Evolutionary conservation across 2,113 vertebrate species (phyloP).

Genomic region (Anarhynchus alexandrinus): DNA sequence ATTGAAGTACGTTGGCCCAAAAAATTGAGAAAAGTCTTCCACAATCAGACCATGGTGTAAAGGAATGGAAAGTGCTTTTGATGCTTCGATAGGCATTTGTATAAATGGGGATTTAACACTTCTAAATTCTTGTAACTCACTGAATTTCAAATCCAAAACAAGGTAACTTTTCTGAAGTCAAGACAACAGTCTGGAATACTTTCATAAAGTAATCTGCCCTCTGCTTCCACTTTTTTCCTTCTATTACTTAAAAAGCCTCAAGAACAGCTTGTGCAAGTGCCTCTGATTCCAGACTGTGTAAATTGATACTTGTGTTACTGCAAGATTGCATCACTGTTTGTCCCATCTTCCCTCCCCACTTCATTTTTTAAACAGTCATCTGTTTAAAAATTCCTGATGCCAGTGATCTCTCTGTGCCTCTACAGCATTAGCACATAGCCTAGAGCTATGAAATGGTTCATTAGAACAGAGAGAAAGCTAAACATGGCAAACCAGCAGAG

Average conservation of each 20-base stretch:
- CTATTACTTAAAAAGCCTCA: not conserved
- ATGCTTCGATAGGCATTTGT: not conserved
- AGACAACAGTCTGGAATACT: not conserved
- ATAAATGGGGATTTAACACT: not conserved
- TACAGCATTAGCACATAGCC: not conserved
- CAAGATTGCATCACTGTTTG: not conserved
- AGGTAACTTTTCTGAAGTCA: not conserved
- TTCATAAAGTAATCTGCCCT: not conserved
- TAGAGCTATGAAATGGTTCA: not conserved
- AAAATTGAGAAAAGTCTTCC: not conserved
- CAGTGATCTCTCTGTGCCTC: not conserved
- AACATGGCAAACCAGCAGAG: not conserved
- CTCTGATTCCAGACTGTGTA: not conserved
- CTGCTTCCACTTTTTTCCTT: not conserved
- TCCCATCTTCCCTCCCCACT: not conserved
- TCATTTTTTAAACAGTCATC: slow-evolving; percentile 4
- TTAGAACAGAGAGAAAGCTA: not conserved
- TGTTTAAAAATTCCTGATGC: slow-evolving; percentile 8
- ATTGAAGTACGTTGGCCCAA: not conserved
- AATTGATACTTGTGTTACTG: not conserved
- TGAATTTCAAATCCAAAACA: not conserved
- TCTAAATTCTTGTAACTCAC: not conserved
- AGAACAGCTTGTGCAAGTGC: not conserved
- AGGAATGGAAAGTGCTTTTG: not conserved
- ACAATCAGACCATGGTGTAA: not conserved